phyloP scores from a whole-genome alignment of 2,113 vertebrate genomes.

The Cochlearius cochlearius region DNA sequence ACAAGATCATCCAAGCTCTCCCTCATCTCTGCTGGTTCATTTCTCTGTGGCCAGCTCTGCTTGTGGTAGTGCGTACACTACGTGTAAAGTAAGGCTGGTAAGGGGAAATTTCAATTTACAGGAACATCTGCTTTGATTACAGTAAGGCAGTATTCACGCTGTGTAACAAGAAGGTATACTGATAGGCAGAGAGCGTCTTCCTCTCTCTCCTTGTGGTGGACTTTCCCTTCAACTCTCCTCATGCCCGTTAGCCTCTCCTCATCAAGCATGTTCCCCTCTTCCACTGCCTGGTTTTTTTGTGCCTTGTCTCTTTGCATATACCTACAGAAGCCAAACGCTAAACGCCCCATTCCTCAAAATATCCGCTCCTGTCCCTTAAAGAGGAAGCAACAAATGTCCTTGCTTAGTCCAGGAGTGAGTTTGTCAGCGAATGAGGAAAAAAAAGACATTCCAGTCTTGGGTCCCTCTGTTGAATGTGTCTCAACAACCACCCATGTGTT shows the following conservation, averaged over 20 bases:
- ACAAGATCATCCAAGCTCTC: background rate
- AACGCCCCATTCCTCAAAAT: background rate
- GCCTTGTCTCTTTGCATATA: background rate
- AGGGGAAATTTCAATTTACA: background rate
- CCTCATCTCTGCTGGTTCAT: background rate
- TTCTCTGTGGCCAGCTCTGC: background rate
- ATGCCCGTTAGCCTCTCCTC: background rate
- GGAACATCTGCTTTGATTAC: background rate
- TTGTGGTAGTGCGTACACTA: background rate
- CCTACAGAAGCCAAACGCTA: background rate
- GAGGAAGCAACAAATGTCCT: background rate
- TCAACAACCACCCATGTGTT: background rate
- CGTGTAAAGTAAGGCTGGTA: background rate
- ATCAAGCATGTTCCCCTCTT: background rate
- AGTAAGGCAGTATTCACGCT: background rate
- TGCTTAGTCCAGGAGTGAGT: background rate
- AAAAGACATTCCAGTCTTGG: background rate
- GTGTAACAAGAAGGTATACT: background rate
- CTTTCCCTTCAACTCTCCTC: background rate
- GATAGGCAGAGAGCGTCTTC: background rate
- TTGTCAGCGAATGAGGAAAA: background rate
- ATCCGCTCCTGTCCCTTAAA: background rate
- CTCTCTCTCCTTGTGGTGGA: background rate
- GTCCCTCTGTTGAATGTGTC: background rate
- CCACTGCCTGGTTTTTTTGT: background rate